Base-by-base conservation (phyloP, 2,888 invertebrate genomes). In the Amphipoea oculea region DNA sequence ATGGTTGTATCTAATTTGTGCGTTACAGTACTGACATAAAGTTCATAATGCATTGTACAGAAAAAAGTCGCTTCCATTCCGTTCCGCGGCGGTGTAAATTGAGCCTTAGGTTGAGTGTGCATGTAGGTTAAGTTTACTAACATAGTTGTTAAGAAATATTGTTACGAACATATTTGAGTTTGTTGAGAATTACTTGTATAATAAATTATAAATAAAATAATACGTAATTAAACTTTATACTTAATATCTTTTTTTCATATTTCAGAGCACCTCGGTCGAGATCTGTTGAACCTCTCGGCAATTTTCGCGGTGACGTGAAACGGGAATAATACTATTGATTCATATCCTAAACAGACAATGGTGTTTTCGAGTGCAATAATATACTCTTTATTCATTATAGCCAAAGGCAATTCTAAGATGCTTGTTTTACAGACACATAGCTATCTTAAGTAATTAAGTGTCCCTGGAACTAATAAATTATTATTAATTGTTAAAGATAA, bases 251-350 rank as follows among this genome's bases (percentile, higher is more conserved):
- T 74, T 11, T 48, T 76, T 78, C 81, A 84, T 79, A 78, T 96
- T 96, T 88, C 95, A 97, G 97, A 97, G 97, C 97, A 96, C 97
- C 97, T 91, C 96, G 97, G 96, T 97, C 97, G 94, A 96, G 97
- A 96, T 97, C 97, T 90, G 97, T 97, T 90, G 97, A 97, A 92
- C 97, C 97, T 93, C 95, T 97, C 84, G 97, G 96, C 88, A 95
- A 96, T 91, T 96, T 95, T 91, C 96, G 96, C 85, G 92, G 94
- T 83, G 96, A 96, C 86, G 91, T 89, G 89, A 96, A 96, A 92
- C 94, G 95, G 92, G 95, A 96, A 90, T 96, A 92, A 94, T 86
- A 65, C 29, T 65, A 73, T 40, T 62, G 80, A 88, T 82, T 89
- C 86, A 86, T 87, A 91, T 91, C 92, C 94, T 94, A 94, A 94